These are phyloP conservation scores for Keiferia lycopersicella DNA, from an alignment of 2,888 invertebrate genomes.

Conservation along the genomic window DNA sequence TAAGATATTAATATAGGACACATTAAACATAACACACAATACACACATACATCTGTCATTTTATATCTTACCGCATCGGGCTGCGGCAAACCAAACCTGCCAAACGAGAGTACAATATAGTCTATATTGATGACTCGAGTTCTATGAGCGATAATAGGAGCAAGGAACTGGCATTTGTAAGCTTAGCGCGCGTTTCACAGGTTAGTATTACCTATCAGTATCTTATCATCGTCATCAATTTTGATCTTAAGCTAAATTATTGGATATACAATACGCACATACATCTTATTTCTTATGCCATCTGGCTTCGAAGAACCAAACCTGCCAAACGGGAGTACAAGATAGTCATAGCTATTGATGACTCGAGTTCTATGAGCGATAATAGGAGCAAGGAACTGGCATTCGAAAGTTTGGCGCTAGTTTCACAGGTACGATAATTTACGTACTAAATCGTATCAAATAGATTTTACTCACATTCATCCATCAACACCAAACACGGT, in stretches of 20 bases:
- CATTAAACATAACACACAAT: too few species aligned
- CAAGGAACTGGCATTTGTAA: constrained; percentile 96
- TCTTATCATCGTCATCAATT: not conserved
- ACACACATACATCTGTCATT: too few species aligned
- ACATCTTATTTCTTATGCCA: too few species aligned
- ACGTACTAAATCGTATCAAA: too few species aligned
- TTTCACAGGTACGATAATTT: constrained; percentile 89
- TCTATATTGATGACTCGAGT: constrained; percentile 97
- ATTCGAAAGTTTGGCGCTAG: constrained; percentile 96
- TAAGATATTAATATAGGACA: too few species aligned
- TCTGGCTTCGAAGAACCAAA: constrained; percentile 98
- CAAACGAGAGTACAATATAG: constrained; percentile 97
- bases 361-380: constrained; percentile 95
- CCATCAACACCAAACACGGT: too few species aligned
- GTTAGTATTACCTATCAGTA: constrained; percentile 43
- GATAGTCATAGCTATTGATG: constrained; percentile 97
- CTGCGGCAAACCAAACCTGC: constrained; percentile 97
- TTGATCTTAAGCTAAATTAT: too few species aligned
- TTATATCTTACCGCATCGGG: constrained; percentile 99
- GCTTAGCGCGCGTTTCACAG: constrained; percentile 93
- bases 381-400: constrained; percentile 95
- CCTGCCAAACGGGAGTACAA: constrained; percentile 98
- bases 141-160: constrained; percentile 94
- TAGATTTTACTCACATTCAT: too few species aligned
- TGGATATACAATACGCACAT: too few species aligned